Percentiles rank a stretch among this genome's conserved stretches.
phyloP scores from a whole-genome alignment of 2,113 vertebrate genomes.

The Rallus limicola region DNA sequence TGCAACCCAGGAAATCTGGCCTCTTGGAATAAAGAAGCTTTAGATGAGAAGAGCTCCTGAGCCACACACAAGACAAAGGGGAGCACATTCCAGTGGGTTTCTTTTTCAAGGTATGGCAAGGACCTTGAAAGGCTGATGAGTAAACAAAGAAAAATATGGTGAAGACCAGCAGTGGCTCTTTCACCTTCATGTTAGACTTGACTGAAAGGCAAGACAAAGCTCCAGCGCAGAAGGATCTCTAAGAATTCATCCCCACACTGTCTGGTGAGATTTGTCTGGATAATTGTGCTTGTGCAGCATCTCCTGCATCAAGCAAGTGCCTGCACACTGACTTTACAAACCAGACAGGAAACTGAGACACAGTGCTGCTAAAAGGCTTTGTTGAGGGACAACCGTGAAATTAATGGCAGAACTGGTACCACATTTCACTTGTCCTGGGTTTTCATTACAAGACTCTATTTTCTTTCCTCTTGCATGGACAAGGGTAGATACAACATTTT shows the following conservation, averaged over 20 bases:
- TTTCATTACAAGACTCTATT: not conserved
- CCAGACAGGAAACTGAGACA: not conserved
- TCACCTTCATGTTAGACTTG: not conserved
- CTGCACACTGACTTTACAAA: not conserved
- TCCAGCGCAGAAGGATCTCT: fast-evolving
- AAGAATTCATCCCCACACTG: not conserved
- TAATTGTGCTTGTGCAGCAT: not conserved
- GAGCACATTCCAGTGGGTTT: not conserved
- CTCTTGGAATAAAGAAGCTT: not conserved
- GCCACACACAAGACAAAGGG: not conserved
- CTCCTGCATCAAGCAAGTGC: not conserved
- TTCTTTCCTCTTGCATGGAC: not conserved
- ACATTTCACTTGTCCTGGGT: not conserved
- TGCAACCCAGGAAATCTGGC: not conserved
- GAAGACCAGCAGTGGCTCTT: not conserved
- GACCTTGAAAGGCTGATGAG: not conserved
- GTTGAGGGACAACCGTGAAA: fast-evolving
- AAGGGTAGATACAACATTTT: not conserved
- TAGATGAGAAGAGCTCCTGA: not conserved
- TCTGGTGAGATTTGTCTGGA: not conserved
- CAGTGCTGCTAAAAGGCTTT: not conserved
- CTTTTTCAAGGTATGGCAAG: not conserved
- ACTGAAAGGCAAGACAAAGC: not conserved
- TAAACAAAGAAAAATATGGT: not conserved
- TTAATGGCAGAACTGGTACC: not conserved